Evolutionary conservation across 2,888 invertebrate genomes (phyloP).

Genomic region (Ashinkailepas kermadecensis): DNA sequence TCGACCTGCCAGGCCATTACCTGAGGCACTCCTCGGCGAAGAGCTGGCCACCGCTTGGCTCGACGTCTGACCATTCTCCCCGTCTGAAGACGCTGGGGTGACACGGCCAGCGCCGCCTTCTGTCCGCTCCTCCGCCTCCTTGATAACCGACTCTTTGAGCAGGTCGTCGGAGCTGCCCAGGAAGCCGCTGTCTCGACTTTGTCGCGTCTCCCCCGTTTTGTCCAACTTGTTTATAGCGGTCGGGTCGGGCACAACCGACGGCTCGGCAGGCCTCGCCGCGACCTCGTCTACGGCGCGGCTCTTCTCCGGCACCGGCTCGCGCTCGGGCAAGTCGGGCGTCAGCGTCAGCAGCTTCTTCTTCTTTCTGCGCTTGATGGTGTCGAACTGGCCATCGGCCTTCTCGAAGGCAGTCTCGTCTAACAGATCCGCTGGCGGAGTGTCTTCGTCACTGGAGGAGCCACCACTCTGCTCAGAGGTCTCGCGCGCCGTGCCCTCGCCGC

Average conservation of each 20-base stretch:
- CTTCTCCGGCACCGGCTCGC: background rate
- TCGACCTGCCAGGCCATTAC: background rate
- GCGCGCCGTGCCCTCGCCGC: background rate
- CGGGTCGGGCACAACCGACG: background rate
- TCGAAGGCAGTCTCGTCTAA: background rate
- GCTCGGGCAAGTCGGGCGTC: background rate
- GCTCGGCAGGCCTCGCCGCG: background rate
- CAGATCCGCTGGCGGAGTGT: background rate
- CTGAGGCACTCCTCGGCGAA: background rate
- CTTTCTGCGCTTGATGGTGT: conserved; percentile 76
- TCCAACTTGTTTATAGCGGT: background rate
- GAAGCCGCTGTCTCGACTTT: conserved; percentile 79
- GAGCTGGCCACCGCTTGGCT: background rate
- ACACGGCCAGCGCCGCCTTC: background rate
- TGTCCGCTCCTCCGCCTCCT: conserved; percentile 42
- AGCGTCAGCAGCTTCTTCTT: conserved; percentile 54
- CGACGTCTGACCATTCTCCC: background rate
- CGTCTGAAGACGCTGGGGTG: background rate
- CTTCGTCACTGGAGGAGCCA: conserved; percentile 28
- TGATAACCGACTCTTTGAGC: conserved; percentile 45
- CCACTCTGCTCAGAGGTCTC: background rate
- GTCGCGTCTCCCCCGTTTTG: conserved; percentile 43
- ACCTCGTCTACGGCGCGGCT: background rate
- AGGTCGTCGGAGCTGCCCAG: conserved; percentile 82
- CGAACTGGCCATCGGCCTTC: conserved; percentile 39